A percentile compares a stretch with the other conserved stretches of the same genome.
Evolutionary conservation across 2,888 invertebrate species (phyloP).

Genomic region (Branchellion lobata): DNA sequence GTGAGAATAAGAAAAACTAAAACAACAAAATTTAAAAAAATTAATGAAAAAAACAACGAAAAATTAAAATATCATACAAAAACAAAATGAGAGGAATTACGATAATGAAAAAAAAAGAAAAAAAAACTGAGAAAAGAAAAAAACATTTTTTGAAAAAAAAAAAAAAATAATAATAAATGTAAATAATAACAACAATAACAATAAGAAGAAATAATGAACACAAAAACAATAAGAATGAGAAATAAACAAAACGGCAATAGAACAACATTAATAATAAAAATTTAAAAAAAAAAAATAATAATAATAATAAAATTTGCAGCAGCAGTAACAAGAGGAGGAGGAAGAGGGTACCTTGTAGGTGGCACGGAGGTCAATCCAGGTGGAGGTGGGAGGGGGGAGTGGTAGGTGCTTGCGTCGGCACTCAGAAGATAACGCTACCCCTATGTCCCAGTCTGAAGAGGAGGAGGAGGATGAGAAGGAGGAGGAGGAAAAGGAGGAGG

Average conservation of each 20-base stretch:
- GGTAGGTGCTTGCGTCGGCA: not conserved
- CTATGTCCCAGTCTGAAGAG: not conserved
- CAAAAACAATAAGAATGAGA: not conserved
- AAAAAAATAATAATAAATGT: not conserved
- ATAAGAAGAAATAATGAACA: not conserved
- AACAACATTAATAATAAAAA: not conserved
- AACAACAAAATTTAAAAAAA: too few relatives aligned
- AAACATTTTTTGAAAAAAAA: not conserved
- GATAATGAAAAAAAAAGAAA: not conserved
- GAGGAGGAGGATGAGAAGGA: too few relatives aligned
- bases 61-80: too few relatives aligned
- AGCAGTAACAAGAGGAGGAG: not conserved
- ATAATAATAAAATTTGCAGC: not conserved
- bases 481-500: not conserved
- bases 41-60: too few relatives aligned
- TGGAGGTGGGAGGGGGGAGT: not conserved
- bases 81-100: too few relatives aligned
- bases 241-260: not conserved
- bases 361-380: not conserved
- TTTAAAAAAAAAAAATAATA: not conserved
- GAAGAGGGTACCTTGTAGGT: not conserved
- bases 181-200: slow-evolving; percentile 4
- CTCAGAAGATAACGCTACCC: not conserved
- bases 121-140: not conserved
- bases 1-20: too few relatives aligned